Percentiles rank a stretch among this genome's conserved stretches.
These are phyloP conservation scores for Gobius niger DNA, from an alignment of 2,113 vertebrate genomes.

Conservation along the genomic window DNA sequence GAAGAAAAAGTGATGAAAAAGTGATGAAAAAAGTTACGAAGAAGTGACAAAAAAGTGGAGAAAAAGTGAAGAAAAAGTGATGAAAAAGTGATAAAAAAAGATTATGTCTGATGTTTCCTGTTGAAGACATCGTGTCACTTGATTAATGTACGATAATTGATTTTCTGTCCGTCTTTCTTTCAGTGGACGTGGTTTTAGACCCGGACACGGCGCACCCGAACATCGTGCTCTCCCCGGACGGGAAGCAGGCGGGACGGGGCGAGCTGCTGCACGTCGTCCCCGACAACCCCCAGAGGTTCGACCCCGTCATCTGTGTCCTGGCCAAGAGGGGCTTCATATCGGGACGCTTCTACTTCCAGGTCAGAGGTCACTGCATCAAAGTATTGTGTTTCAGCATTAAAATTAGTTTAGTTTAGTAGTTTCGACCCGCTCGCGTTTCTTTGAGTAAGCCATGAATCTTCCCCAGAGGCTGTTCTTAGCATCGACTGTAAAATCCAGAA, in stretches of 20 bases:
- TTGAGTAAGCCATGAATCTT: too few relatives aligned
- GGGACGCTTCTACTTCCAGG: slow-evolving; percentile 75
- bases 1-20: too few relatives aligned
- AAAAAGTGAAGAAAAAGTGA: too few relatives aligned
- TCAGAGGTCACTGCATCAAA: slow-evolving; percentile 5
- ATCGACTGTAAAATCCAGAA: too few relatives aligned
- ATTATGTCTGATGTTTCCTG: too few relatives aligned
- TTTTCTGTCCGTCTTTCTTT: background rate
- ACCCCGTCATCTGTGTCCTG: slow-evolving; percentile 74
- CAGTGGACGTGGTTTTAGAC: slow-evolving; percentile 67
- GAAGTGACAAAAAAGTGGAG: too few relatives aligned
- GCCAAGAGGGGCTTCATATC: slow-evolving; percentile 65
- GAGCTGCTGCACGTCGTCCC: slow-evolving; percentile 60
- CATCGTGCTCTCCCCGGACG: slow-evolving; percentile 61
- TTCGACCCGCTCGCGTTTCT: too few relatives aligned
- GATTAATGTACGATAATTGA: too few relatives aligned
- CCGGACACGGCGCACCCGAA: slow-evolving; percentile 64
- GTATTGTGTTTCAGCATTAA: background rate
- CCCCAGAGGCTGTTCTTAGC: too few relatives aligned
- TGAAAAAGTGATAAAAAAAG: too few relatives aligned
- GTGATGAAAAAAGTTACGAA: too few relatives aligned
- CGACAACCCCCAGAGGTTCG: slow-evolving; percentile 64
- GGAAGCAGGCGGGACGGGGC: slow-evolving; percentile 61
- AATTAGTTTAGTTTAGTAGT: background rate
- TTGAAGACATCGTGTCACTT: too few relatives aligned